phyloP scores from a whole-genome alignment of 2,888 invertebrate genomes.

The Smittia sp. region DNA sequence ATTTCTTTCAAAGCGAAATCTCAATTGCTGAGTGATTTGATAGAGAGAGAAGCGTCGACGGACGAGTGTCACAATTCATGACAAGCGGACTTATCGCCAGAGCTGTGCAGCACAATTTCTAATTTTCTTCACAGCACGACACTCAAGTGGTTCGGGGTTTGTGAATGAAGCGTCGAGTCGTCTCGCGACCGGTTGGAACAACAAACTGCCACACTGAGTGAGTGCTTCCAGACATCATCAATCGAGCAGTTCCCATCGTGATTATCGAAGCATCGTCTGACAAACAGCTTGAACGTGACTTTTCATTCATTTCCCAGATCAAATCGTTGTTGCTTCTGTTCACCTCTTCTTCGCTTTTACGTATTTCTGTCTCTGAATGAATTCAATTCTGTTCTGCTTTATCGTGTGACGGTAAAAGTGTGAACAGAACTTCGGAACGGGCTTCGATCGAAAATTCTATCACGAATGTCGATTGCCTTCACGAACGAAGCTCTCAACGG shows the following conservation, averaged over 20 bases:
- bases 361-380: background rate
- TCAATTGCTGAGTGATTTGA: too few species aligned
- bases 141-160: too few species aligned
- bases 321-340: background rate
- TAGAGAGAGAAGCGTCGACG: too few species aligned
- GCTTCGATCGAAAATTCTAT: background rate
- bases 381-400: conserved; percentile 1
- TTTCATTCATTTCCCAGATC: conserved; percentile 16
- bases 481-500: background rate
- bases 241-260: background rate
- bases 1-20: too few species aligned
- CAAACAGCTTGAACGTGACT: conserved; percentile 13
- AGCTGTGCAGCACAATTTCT: background rate
- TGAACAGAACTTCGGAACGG: background rate
- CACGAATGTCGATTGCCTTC: background rate
- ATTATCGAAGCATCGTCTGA: background rate
- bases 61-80: too few species aligned
- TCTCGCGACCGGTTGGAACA: too few species aligned
- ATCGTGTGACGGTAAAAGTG: background rate
- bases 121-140: background rate
- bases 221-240: conserved; percentile 3
- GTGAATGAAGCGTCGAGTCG: too few species aligned
- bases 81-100: background rate
- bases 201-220: too few species aligned
- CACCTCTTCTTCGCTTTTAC: background rate